These are phyloP conservation scores for Amphiprion clarkii DNA, from an alignment of 2,797 vertebrate genomes.

Conservation along the genomic window DNA sequence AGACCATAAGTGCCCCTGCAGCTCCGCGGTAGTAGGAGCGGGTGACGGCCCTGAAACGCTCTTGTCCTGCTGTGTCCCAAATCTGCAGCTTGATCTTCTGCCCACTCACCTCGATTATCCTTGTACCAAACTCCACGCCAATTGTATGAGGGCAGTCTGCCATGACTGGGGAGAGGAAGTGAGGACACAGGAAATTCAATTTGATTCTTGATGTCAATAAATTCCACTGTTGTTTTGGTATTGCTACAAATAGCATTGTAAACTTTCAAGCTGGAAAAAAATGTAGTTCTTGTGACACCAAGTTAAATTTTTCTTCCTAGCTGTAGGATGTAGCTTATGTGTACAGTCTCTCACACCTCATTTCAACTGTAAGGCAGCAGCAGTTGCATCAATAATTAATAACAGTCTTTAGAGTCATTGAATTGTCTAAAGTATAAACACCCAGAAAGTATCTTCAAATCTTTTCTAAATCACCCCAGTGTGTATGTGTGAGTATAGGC, in stretches of 20 bases:
- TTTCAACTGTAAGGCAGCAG: constrained; percentile 22
- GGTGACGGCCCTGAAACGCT: constrained; percentile 98
- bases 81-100: constrained; percentile 99
- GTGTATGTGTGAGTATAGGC: constrained; percentile 19
- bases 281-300: too few species aligned
- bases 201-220: neutral
- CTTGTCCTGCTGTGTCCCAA: constrained; percentile 99
- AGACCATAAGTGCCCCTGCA: constrained; percentile 98
- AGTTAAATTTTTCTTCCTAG: too few species aligned
- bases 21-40: constrained; percentile 99
- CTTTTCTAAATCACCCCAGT: constrained; percentile 35
- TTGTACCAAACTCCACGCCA: constrained; percentile 98
- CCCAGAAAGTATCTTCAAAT: constrained; percentile 17
- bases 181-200: neutral
- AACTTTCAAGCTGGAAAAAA: too few species aligned
- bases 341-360: neutral
- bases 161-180: constrained; percentile 89
- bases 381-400: constrained; percentile 63
- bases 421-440: constrained; percentile 30
- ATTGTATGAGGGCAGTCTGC: constrained; percentile 99
- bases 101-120: constrained; percentile 99
- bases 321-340: neutral
- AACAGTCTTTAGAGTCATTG: constrained; percentile 13
- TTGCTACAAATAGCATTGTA: too few species aligned
- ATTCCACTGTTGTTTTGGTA: neutral